These are phyloP conservation scores for Thymelicus acteon DNA, from an alignment of 2,888 invertebrate genomes.

Conservation along the genomic window DNA sequence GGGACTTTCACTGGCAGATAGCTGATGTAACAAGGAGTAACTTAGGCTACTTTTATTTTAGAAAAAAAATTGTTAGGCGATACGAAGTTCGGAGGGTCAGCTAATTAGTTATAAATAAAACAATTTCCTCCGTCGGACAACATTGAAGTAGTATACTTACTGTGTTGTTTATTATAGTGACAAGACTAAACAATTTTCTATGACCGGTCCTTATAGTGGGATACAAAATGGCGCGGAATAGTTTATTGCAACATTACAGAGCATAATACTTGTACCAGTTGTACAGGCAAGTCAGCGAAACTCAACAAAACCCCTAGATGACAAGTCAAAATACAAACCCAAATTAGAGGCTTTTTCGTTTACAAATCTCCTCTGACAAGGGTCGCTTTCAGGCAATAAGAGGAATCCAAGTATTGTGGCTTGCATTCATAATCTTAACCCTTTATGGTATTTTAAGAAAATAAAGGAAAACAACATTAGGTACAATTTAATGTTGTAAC, in stretches of 20 bases:
- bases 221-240: neutral
- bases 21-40: too few species aligned
- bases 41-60: too few species aligned
- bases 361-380: constrained; percentile 76
- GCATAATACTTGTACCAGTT: constrained; percentile 1
- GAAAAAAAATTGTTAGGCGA: too few species aligned
- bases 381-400: constrained; percentile 64
- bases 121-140: too few species aligned
- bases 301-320: constrained; percentile 56
- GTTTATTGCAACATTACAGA: constrained; percentile 3
- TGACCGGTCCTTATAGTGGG: neutral
- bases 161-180: too few species aligned
- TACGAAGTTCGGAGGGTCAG: too few species aligned
- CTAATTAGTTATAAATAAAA: too few species aligned
- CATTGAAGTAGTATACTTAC: too few species aligned
- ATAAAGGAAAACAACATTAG: constrained; percentile 31
- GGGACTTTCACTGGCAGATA: too few species aligned
- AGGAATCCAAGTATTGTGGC: constrained; percentile 54
- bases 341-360: constrained; percentile 75
- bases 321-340: constrained; percentile 71
- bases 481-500: neutral
- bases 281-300: constrained; percentile 41
- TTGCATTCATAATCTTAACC: constrained; percentile 49
- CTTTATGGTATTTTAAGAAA: constrained; percentile 54
- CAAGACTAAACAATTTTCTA: neutral